A percentile compares a stretch with the other conserved stretches of the same genome.
Conservation (phyloP, 1,140 invertebrate genomes). For the Halesus radiatus region DNA sequence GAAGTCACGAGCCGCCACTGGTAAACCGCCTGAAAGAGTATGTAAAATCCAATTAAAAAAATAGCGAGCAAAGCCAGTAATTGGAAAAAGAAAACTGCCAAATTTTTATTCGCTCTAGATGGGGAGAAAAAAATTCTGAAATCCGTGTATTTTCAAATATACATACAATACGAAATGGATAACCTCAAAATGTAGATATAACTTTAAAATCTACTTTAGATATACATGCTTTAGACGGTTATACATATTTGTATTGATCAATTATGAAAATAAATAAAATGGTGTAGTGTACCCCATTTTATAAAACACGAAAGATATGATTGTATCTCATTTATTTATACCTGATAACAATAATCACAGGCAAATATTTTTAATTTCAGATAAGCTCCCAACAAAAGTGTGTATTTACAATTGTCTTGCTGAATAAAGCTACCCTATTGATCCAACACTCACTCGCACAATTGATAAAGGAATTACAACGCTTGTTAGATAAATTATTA, state of each 20-base stretch:
- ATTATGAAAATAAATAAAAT: not conserved
- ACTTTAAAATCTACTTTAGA: not conserved
- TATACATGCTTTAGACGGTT: not conserved
- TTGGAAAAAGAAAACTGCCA: too few species aligned
- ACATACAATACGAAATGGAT: too few species aligned
- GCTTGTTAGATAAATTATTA: conserved; percentile 33
- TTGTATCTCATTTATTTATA: not conserved
- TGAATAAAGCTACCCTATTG: conserved; percentile 48
- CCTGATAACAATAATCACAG: not conserved
- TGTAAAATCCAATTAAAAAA: too few species aligned
- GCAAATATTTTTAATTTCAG: conserved; percentile 29
- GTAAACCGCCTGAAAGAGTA: too few species aligned
- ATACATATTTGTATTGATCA: not conserved
- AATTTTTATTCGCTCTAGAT: too few species aligned
- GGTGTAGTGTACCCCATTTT: not conserved
- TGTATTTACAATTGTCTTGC: conserved; percentile 31
- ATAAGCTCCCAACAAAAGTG: conserved; percentile 24
- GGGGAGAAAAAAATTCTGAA: too few species aligned
- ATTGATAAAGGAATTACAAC: conserved; percentile 33
- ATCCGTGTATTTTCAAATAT: too few species aligned
- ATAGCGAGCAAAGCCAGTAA: too few species aligned
- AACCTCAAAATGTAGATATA: too few species aligned
- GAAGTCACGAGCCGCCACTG: too few species aligned
- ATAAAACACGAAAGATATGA: not conserved
- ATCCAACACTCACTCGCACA: conserved; percentile 40